Percentiles rank a stretch among this genome's conserved stretches.
Conservation (phyloP, 2,113 vertebrate genomes). For the Mystacornis crossleyi region DNA sequence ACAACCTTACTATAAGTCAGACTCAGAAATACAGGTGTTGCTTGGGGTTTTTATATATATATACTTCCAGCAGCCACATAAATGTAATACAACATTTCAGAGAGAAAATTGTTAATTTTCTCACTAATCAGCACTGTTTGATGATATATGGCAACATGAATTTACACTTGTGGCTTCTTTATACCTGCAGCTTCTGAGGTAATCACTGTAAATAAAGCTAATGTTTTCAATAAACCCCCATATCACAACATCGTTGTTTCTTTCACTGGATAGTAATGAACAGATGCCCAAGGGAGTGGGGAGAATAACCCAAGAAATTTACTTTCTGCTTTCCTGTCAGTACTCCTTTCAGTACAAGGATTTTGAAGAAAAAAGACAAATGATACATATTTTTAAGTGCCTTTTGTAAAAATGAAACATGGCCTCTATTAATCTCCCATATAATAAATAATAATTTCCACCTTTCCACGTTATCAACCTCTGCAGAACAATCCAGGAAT, state of each 20-base stretch:
- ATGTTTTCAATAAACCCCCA: neutral
- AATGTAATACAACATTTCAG: neutral
- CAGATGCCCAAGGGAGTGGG: rapidly evolving
- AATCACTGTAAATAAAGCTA: neutral
- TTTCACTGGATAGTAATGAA: neutral
- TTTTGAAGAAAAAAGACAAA: neutral
- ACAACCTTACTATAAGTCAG: neutral
- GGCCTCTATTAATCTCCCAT: neutral
- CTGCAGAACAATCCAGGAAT: constrained; percentile 77
- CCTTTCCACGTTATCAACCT: constrained; percentile 78
- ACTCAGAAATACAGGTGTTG: neutral
- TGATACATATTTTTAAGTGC: neutral
- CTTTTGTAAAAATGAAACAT: neutral
- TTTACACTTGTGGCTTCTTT: neutral
- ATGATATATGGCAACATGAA: neutral
- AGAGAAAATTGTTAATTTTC: neutral
- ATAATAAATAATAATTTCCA: constrained; percentile 56
- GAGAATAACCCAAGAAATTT: neutral
- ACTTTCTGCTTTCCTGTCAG: neutral
- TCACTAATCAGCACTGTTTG: too few relatives aligned
- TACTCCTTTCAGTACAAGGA: neutral
- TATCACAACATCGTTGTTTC: neutral
- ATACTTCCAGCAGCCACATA: neutral
- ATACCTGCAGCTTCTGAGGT: neutral
- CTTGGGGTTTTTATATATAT: too few relatives aligned